These are phyloP conservation scores for Mya arenaria DNA, from an alignment of 1,140 invertebrate genomes.

Conservation along the genomic window DNA sequence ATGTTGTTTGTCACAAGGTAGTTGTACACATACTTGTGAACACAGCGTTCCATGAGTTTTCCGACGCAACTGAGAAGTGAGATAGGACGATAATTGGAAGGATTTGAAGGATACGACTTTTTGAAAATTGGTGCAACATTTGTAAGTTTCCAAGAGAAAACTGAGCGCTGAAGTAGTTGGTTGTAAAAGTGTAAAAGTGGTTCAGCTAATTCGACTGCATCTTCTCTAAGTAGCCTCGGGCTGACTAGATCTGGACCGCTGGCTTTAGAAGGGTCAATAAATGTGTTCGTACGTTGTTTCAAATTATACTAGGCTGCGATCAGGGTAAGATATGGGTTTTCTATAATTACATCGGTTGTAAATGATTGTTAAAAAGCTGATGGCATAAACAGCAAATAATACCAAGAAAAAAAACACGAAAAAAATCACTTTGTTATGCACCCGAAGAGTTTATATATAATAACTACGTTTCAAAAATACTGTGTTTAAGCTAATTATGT, in stretches of 20 bases:
- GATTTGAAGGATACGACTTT: slow-evolving; percentile 13
- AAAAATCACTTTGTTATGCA: too few relatives aligned
- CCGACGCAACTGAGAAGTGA: slow-evolving; percentile 34
- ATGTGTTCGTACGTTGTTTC: neutral
- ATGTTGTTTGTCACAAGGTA: too few relatives aligned
- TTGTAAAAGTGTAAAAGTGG: slow-evolving; percentile 23
- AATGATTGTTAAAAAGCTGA: too few relatives aligned
- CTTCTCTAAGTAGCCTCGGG: slow-evolving; percentile 15
- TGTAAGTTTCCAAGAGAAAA: slow-evolving; percentile 30
- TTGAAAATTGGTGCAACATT: slow-evolving; percentile 25
- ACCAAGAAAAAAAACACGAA: too few relatives aligned
- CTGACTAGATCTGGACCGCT: slow-evolving; percentile 10
- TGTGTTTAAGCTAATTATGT: too few relatives aligned
- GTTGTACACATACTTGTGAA: slow-evolving; percentile 45
- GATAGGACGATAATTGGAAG: slow-evolving; percentile 40
- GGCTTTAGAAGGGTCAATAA: slow-evolving; percentile 12
- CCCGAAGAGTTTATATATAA: too few relatives aligned
- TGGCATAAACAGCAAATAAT: too few relatives aligned
- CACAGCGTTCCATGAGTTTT: slow-evolving; percentile 40
- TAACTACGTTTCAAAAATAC: too few relatives aligned
- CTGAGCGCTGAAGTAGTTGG: neutral
- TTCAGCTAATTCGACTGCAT: neutral
- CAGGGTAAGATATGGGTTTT: neutral
- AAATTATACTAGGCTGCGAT: neutral
- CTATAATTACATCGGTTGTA: neutral